A percentile compares a stretch with the other conserved stretches of the same genome.
Evolutionary conservation across 2,797 vertebrate species (phyloP).

Genomic region (Chaunax sp.): DNA sequence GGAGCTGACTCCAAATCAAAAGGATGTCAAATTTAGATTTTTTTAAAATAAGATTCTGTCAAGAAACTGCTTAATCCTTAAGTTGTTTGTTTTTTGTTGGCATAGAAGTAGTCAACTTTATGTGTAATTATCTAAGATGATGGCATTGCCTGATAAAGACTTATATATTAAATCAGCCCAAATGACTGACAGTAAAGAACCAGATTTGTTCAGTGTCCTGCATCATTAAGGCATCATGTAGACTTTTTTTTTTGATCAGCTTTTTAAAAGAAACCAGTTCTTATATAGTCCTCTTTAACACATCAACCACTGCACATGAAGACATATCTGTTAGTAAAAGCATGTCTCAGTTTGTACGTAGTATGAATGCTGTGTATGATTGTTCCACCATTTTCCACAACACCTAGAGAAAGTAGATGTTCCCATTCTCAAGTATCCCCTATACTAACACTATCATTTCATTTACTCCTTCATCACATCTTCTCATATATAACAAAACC

Average conservation of each 20-base stretch:
- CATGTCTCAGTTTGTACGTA: constrained; percentile 32
- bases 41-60: background rate
- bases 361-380: constrained; percentile 37
- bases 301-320: background rate
- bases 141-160: too few species aligned
- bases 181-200: background rate
- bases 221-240: background rate
- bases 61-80: background rate
- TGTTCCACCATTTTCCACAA: constrained; percentile 22
- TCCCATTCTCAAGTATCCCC: constrained; percentile 16
- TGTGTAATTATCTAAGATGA: background rate
- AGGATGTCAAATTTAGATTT: background rate
- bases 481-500: constrained; percentile 20
- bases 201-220: background rate
- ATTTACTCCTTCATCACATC: constrained; percentile 8
- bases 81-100: background rate
- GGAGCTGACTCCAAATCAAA: background rate
- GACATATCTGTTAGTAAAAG: constrained; percentile 31
- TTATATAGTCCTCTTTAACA: too few species aligned
- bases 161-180: background rate
- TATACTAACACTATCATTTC: constrained; percentile 47
- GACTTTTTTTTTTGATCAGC: too few species aligned
- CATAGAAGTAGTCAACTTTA: too few species aligned
- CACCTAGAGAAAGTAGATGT: constrained; percentile 14
- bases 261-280: background rate